phyloP scores from a whole-genome alignment of 2,113 vertebrate genomes.

The Myrmecophaga tridactyla region DNA sequence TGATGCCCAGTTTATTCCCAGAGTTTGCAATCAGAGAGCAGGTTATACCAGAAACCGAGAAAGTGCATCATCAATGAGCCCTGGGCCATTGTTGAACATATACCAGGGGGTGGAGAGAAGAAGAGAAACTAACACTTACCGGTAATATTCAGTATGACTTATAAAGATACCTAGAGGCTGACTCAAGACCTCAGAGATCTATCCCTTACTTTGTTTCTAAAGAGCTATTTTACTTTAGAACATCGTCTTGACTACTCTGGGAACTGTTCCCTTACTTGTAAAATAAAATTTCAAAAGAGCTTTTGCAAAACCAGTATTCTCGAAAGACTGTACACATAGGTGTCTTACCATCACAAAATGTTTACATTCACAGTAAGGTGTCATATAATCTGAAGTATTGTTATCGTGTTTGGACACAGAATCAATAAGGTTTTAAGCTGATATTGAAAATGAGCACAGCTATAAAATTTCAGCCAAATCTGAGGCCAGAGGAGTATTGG shows the following conservation, averaged over 20 bases:
- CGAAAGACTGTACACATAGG: background rate
- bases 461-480: background rate
- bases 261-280: background rate
- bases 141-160: background rate
- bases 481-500: background rate
- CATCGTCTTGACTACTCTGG: background rate
- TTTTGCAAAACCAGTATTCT: background rate
- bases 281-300: background rate
- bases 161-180: background rate
- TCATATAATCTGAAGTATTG: background rate
- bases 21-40: conserved; percentile 10
- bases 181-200: background rate
- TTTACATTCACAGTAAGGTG: background rate
- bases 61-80: background rate
- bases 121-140: background rate
- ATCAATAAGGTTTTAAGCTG: background rate
- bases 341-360: background rate
- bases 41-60: background rate
- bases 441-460: background rate
- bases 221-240: background rate
- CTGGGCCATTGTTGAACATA: background rate
- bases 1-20: conserved; percentile 46
- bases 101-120: background rate
- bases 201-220: background rate
- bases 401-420: background rate